Evolutionary conservation across 2,797 vertebrate species (phyloP), one percentile per base, ranked within the genome.

Genomic region (Catostomus latipinnis): DNA sequence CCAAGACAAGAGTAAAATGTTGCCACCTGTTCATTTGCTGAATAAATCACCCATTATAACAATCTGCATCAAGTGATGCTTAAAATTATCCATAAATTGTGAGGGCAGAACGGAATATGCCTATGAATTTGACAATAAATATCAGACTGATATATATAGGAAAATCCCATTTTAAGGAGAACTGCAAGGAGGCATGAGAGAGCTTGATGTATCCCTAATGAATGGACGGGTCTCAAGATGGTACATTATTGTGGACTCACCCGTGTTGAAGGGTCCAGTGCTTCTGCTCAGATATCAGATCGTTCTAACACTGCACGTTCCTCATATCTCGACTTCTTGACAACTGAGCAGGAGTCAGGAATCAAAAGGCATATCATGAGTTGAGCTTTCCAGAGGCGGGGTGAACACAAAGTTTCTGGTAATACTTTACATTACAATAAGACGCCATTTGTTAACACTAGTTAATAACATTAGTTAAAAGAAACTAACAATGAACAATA

Each of bases 281-380:
- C 11, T 53, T 58, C 60, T 34, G 46, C 49, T 53, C 22, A n/a
- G 43, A 13, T 53, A 13, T 46, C 48, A 1, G 22, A 43, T 4
- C 56, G 1, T 16, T 58, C 0, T 13, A 71, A 62, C 48, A 56
- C 12, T 13, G 22, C n/a, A 34, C 34, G 34, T 13, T n/a, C 74
- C 62, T 18, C 67, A 6, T 56, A 43, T 56, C 48, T 7, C 43
- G 49, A 56, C 49, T 34, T 52, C 65, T 52, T 6, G 9, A 80
- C 80, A 83, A 73, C 72, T 71, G 69, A 65, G 63, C 54, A 16
- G n/a, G 50, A 63, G 68, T 76, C 54, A 71, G 50, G 22, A 43
- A 72, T 22, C n/a, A 49, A 54, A 62, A n/a, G 10, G 67, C 34
- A 34, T 34, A 78, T 69, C 52, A 34, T 1, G 22, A 46, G 52